Evolutionary conservation across 2,113 vertebrate species (phyloP), one percentile per base, ranked within the genome.

Genomic region (Thryonomys swinderianus): DNA sequence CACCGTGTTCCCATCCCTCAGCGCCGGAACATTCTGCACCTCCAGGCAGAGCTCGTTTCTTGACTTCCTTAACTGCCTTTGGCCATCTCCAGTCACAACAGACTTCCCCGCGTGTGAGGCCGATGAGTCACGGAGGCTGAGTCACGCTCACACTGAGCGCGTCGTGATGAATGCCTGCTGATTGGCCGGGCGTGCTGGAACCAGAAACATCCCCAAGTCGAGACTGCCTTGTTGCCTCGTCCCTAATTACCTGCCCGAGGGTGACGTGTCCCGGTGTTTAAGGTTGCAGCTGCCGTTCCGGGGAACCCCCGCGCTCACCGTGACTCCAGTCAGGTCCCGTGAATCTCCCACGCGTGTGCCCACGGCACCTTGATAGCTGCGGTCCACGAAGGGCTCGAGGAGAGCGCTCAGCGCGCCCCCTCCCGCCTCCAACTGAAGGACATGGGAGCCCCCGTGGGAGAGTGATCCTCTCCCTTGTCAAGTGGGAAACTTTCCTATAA

Each of bases 81-180:
- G 93, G 64, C 57, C 59, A 8, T 71, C 91, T 96, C 51, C 30
- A 97, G 96, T 95, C 96, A 96, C 86, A 96, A 87, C 89, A 94
- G 88, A 93, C 91, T 87, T 89, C 71, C 90, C 87, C 61, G 83
- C 87, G 93, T 94, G 89, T 86, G 84, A 92, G 14, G 85, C 42
- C 0, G 7, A 51, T 97, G 97, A 96, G 83, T 97, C 97, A 97
- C 10, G 0, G 45, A 66, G 74, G 62, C 93, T 96, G 97, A 96
- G 67, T 95, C 91, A 86, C 30, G 25, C 40, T 92, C 69, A 92
- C 85, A 82, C 88, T 88, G 18, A 94, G 94, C 48, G 4, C 2
- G 57, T 20, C 18, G 76, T 84, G 69, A 96, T 93, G 73, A 94
- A 86, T 37, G 69, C 51, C 1, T 37, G 84, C 86, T 64, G 89